Evolutionary conservation across 35 echinoderm and acorn worm genomes (phyloP).

Genomic region (Anneissia japonica): DNA sequence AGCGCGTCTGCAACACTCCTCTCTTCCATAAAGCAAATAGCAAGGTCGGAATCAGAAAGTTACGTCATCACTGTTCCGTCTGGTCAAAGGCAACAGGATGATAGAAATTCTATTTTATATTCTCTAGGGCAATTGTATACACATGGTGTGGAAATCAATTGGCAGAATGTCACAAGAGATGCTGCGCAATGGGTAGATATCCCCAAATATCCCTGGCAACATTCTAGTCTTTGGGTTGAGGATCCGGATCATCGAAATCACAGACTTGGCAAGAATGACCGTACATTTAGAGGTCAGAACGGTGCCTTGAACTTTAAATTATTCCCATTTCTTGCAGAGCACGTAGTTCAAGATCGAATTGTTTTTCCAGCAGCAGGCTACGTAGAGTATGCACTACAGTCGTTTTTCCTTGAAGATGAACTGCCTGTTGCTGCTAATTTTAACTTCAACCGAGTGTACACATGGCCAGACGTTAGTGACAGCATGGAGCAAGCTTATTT

Average conservation of each 20-base stretch:
- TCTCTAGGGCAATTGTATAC: constrained; percentile 47
- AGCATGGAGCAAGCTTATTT: constrained; percentile 40
- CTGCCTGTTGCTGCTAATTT: constrained; percentile 32
- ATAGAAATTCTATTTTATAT: constrained; percentile 34
- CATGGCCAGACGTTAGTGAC: constrained; percentile 48
- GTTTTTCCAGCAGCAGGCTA: constrained; percentile 63
- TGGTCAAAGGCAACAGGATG: constrained; percentile 65
- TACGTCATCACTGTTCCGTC: constrained; percentile 34
- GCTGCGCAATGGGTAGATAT: constrained; percentile 36
- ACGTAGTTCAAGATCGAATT: constrained; percentile 20
- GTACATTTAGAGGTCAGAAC: constrained; percentile 73
- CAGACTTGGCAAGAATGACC: constrained; percentile 63
- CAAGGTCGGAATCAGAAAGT: constrained; percentile 17
- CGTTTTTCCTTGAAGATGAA: constrained; percentile 19
- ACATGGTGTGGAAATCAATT: constrained; percentile 48
- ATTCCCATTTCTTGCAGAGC: constrained; percentile 65
- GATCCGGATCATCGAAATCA: constrained; percentile 55
- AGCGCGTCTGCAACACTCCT: constrained; percentile 66
- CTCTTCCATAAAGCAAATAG: constrained; percentile 64
- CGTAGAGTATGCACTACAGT: constrained; percentile 52
- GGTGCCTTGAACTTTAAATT: constrained; percentile 50
- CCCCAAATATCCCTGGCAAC: constrained; percentile 77
- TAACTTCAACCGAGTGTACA: constrained; percentile 21
- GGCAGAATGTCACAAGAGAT: constrained; percentile 52
- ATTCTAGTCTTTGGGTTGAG: constrained; percentile 50